These are phyloP conservation scores for Drosophila sordidapex DNA, from an alignment of 2,888 invertebrate genomes.

Conservation along the genomic window DNA sequence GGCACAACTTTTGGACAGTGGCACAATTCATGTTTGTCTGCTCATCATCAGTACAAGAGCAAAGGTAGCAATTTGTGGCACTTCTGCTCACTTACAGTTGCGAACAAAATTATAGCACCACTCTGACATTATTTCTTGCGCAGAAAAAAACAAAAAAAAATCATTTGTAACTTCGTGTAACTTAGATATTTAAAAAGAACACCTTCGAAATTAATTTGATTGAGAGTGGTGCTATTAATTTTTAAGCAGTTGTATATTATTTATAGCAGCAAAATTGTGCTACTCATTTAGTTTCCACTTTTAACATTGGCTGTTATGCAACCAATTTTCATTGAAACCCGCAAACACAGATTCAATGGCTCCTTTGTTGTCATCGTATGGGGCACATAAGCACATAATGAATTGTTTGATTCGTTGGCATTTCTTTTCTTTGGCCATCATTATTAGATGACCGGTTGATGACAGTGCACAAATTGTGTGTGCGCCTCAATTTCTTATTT, in stretches of 20 bases:
- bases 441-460: slow-evolving; percentile 41
- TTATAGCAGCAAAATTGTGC: slow-evolving; percentile 57
- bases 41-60: slow-evolving; percentile 35
- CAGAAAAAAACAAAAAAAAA: no score
- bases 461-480: slow-evolving; percentile 42
- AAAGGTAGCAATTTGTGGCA: slow-evolving; percentile 19
- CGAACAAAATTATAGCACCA: background rate
- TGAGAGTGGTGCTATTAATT: background rate
- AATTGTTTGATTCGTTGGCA: slow-evolving; percentile 55
- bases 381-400: slow-evolving; percentile 46
- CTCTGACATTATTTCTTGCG: background rate
- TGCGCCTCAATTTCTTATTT: slow-evolving; percentile 24
- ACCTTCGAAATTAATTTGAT: background rate
- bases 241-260: slow-evolving; percentile 32
- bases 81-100: slow-evolving; percentile 36
- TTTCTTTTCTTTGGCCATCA: slow-evolving; percentile 47
- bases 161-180: background rate
- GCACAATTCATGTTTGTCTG: slow-evolving; percentile 43
- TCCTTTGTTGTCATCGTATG: slow-evolving; percentile 33
- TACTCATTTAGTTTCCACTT: slow-evolving; percentile 72
- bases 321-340: slow-evolving; percentile 46
- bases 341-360: slow-evolving; percentile 15
- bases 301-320: slow-evolving; percentile 61
- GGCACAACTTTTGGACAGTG: slow-evolving; percentile 40
- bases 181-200: background rate